Evolutionary conservation across 2,888 invertebrate genomes (phyloP), one percentile per base, ranked within the genome.

Genomic region (Napeogenes sylphis): DNA sequence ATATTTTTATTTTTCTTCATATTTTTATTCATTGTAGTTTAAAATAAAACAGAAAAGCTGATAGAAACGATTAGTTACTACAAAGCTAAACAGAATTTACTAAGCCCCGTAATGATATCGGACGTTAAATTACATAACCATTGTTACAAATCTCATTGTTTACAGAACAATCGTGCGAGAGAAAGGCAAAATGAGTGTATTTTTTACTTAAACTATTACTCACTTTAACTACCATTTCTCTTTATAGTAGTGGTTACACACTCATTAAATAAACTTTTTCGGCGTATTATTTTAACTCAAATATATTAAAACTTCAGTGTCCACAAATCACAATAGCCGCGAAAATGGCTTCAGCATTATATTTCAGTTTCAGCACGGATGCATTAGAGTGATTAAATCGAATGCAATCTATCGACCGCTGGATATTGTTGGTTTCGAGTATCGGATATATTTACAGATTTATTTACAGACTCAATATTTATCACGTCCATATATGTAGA

Each of bases 371-470:
- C 51, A 38, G 35, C 35, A 35, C 35, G 35, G 60, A 67, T 64
- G 64, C 64, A 67, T 67, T 66, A 67, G 64, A 62, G 46, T 51
- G 62, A 67, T 67, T 64, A 67, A 67, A 67, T 56, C 13, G 55
- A 45, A 56, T 54, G 59, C 59, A 62, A 62, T 62, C 58, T 61
- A 55, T 59, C 46, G 35, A 42, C 56, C 56, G 51, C 51, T 56
- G 42, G 55, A 38, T 45, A 45, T 54, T 53, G 54, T 47, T 55
- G 51, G 51, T 51, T 30, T 30, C 30, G 30, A 51, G 51, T 30
- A 30, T 51, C 51, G 30, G 30, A 51, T 51, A 2, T 21, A 2
- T 21, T 21, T 5, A 35, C 35, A 3, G 35, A 35, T 35, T 35
- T 35, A 35, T 35, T 6, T 35, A 35, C 6, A 35, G 35, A 35